A percentile compares a stretch with the other conserved stretches of the same genome.
Evolutionary conservation across 2,113 vertebrate species (phyloP).

Genomic region (Typhlomys cinereus): DNA sequence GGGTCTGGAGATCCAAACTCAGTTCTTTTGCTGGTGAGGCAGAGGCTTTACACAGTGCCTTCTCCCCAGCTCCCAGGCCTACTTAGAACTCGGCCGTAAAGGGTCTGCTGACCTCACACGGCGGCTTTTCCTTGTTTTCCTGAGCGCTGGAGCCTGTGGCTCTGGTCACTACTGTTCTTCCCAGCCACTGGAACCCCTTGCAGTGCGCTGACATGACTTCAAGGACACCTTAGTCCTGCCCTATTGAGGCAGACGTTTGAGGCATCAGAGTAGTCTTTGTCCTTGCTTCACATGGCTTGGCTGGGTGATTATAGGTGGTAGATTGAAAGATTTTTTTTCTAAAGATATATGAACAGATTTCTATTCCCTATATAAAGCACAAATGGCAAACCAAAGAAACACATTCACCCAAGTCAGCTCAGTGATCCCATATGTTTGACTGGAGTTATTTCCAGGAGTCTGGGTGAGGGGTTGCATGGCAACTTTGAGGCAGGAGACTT

Average conservation of each 20-base stretch:
- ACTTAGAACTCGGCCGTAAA: not conserved
- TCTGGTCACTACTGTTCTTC: not conserved
- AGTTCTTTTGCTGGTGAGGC: no score
- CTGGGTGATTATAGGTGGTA: not conserved
- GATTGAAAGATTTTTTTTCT: not conserved
- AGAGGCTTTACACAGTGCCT: no score
- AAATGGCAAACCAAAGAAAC: not conserved
- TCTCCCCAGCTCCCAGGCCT: no score
- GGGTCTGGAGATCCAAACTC: no score
- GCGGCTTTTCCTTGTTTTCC: no score
- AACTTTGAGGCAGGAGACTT: no score
- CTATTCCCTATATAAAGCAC: not conserved
- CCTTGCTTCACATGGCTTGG: not conserved
- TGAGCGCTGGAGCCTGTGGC: not conserved
- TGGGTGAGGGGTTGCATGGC: no score
- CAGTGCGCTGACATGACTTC: not conserved
- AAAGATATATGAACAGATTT: not conserved
- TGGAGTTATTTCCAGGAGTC: not conserved
- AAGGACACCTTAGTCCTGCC: not conserved
- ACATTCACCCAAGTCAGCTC: not conserved
- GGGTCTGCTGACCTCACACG: no score
- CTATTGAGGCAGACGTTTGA: not conserved
- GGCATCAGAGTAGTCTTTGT: not conserved
- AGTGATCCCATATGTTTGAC: not conserved
- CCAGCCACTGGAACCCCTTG: no score